Evolutionary conservation across 1,140 invertebrate genomes (phyloP).

Genomic region (Hormaphis cornu): DNA sequence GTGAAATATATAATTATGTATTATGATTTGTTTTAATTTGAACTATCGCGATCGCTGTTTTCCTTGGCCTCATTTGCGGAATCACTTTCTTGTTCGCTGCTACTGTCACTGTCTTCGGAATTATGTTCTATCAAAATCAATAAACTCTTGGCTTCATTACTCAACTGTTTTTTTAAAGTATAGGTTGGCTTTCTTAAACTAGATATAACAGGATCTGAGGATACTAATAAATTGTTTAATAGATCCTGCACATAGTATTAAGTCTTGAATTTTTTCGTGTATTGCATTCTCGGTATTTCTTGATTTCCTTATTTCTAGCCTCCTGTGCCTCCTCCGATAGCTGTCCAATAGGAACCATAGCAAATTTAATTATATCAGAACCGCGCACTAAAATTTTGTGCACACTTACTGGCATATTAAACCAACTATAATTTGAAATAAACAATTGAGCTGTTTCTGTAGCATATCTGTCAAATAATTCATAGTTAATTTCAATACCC

Average conservation of each 20-base stretch:
- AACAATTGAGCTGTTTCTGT: background rate
- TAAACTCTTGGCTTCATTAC: too few relatives aligned
- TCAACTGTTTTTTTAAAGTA: too few relatives aligned
- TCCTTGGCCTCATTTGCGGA: background rate
- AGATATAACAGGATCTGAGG: background rate
- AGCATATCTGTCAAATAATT: background rate
- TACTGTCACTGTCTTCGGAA: background rate
- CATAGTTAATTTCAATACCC: background rate
- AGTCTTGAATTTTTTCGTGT: background rate
- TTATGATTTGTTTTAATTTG: background rate
- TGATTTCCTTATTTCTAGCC: background rate
- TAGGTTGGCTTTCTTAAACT: background rate
- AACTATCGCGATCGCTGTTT: too few relatives aligned
- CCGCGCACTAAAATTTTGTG: background rate
- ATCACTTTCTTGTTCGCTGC: background rate
- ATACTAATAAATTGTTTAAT: background rate
- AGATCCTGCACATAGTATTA: background rate
- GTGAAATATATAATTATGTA: too few relatives aligned
- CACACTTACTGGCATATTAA: background rate
- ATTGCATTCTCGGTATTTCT: background rate
- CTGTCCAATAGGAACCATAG: background rate
- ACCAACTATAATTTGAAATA: background rate
- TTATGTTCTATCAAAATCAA: background rate
- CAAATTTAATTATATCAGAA: background rate
- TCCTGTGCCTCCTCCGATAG: background rate